A percentile compares a stretch with the other conserved stretches of the same genome.
Evolutionary conservation across 1,140 invertebrate genomes (phyloP).

Genomic region (Nasonia giraulti): DNA sequence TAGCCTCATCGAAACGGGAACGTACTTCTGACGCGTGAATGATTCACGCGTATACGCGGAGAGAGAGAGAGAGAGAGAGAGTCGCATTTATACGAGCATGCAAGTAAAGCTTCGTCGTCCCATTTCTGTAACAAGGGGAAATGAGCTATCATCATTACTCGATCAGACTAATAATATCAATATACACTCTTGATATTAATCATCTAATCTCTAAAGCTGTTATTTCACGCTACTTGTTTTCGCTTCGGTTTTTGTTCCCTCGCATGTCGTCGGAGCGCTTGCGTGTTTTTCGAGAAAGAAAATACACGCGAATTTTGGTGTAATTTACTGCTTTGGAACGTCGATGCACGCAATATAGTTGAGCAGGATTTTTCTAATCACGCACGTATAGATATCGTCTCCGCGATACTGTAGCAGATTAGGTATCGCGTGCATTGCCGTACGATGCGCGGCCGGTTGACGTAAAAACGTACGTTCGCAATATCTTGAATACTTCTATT

Average conservation of each 20-base stretch:
- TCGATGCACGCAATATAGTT: too few species aligned
- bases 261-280: too few species aligned
- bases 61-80: neutral
- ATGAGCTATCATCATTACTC: slow-evolving; percentile 36
- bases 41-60: neutral
- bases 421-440: too few species aligned
- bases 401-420: too few species aligned
- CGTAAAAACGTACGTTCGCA: too few species aligned
- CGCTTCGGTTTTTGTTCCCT: neutral
- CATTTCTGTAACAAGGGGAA: slow-evolving; percentile 30
- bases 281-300: too few species aligned
- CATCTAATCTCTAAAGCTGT: neutral
- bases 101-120: slow-evolving; percentile 22
- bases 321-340: too few species aligned
- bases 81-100: neutral
- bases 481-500: too few species aligned
- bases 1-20: neutral
- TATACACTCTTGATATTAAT: slow-evolving; percentile 9
- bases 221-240: neutral
- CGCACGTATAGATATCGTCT: too few species aligned
- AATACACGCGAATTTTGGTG: too few species aligned
- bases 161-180: neutral
- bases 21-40: neutral
- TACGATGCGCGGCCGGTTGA: too few species aligned
- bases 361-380: too few species aligned